Base-by-base conservation (phyloP, 2,113 vertebrate genomes). In the Steatornis caripensis region DNA sequence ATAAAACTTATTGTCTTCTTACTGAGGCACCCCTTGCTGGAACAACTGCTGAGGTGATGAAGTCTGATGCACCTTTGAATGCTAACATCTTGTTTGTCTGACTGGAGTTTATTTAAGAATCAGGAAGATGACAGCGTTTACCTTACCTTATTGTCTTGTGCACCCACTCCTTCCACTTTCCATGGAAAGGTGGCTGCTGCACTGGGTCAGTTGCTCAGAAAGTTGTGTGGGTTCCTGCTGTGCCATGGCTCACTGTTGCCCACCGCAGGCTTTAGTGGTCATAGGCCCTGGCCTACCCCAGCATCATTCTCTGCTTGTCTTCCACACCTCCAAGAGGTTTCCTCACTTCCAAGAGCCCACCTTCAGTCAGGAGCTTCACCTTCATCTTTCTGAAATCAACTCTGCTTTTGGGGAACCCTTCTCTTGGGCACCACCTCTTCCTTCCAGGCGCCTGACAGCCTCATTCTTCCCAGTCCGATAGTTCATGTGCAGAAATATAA, bases 191-290 rank as follows among this genome's bases (percentile, higher is more conserved):
- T 70, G 49, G 8, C 8, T 30, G 5, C 14, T 74, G n/a, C 32
- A 12, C 24, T 55, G n/a, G 7, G 3, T n/a, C 2, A 7, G 4
- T 1, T n/a, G 24, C 10, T 8, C 14, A 77, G 29, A 49, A 80
- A 65, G 5, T 16, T 6, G 0, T 53, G 11, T 13, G 48, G 2
- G 11, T 49, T 92, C 12, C 49, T 70, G 8, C 17, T 57, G 4
- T 65, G 19, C 8, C 6, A n/a, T 30, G 0, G 0, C 9, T n/a
- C 39, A 70, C 8, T 0, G 0, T 34, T 62, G 29, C 45, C 8
- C 1, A 0, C 5, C 20, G 64, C 32, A 21, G 46, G 5, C 6
- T 26, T 34, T 23, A 41, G 22, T 9, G 23, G 12, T 39, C 16
- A 10, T 22, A 12, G 18, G 1, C 19, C 17, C 11, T 78, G 32